Evolutionary conservation across 2,797 vertebrate genomes (phyloP), one percentile per base, ranked within the genome.

Genomic region (Pogonophryne albipinna): DNA sequence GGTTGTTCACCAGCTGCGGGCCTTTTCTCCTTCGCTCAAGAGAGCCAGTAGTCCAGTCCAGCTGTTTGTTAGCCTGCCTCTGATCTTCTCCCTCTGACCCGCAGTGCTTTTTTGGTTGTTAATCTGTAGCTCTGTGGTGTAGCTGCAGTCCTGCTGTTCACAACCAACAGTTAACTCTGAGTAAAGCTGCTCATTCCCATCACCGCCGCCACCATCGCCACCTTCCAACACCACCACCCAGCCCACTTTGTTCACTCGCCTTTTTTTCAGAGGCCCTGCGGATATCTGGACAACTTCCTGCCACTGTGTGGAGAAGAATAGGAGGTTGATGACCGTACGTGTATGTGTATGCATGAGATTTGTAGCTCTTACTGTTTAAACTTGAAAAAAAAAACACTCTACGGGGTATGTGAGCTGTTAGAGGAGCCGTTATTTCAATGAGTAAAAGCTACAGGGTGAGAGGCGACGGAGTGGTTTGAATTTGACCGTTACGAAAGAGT

Each of bases 261-360:
- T 83, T 84, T 83, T 92, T 84, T 87, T 75, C 89, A 91, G 84
- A 90, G 91, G 87, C 89, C 76, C 86, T 91, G 91, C 94, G 93
- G 95, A 95, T 93, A 95, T 95, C 87, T 91, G 92, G 92, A 94
- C 90, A 65, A 93, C 91, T 95, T 95, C 95, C 95, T 95, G 94
- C 92, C 91, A 94, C 95, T 96, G 94, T 95, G 92, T 92, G 74
- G 85, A 91, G 88, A 95, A 93, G 92, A 95, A 95, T 94, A 91
- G 93, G 76, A 87, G 81, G 78, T 84, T 89, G 83, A 79, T 74
- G 79, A 87, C 83, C 49, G 41, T 67, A 16, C 75, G 68, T 76
- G 80, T 42, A 46, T 17, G 46, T 51, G 74, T 86, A 57, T 53
- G 75, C 59, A 57, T 38, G 8, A 9, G 34, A 38, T 82, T 47